Evolutionary conservation across 2,113 vertebrate genomes (phyloP).

Genomic region (Bettongia penicillata): DNA sequence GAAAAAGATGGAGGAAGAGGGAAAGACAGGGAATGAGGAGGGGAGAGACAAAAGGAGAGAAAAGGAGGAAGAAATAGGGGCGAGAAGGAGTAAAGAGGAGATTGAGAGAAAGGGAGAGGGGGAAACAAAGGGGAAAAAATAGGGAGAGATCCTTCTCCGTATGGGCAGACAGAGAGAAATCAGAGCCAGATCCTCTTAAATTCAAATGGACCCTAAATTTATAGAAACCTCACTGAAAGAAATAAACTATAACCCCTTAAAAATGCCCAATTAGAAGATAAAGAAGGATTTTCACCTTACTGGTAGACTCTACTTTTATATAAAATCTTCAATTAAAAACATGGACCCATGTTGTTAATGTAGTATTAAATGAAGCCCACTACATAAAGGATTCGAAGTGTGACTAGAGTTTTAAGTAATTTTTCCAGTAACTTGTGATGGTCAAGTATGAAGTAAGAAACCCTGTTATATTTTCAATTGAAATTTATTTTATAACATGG

Average conservation of each 20-base stretch:
- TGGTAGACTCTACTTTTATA: not conserved
- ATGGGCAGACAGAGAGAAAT: not conserved
- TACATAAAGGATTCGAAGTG: not conserved
- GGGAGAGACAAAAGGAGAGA: not conserved
- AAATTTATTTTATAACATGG: not conserved
- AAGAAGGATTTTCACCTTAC: not conserved
- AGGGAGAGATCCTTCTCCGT: not conserved
- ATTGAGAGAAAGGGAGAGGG: not conserved
- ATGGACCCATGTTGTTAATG: not conserved
- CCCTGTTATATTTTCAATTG: not conserved
- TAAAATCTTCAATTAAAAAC: not conserved
- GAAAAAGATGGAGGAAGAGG: not conserved
- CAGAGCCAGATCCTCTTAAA: not conserved
- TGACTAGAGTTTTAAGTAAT: not conserved
- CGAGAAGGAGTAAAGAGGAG: not conserved
- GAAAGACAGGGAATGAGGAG: not conserved
- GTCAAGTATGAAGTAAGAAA: not conserved
- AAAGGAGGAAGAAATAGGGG: not conserved
- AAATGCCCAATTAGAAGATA: not conserved
- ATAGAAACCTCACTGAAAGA: constrained; percentile 1
- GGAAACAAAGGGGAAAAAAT: not conserved
- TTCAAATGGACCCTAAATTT: constrained; percentile 5
- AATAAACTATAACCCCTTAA: not conserved
- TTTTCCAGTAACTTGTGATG: not conserved
- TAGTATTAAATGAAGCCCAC: not conserved